These are phyloP conservation scores for Drosophila pectinifera DNA, from an alignment of 1,140 invertebrate genomes.

Conservation along the genomic window DNA sequence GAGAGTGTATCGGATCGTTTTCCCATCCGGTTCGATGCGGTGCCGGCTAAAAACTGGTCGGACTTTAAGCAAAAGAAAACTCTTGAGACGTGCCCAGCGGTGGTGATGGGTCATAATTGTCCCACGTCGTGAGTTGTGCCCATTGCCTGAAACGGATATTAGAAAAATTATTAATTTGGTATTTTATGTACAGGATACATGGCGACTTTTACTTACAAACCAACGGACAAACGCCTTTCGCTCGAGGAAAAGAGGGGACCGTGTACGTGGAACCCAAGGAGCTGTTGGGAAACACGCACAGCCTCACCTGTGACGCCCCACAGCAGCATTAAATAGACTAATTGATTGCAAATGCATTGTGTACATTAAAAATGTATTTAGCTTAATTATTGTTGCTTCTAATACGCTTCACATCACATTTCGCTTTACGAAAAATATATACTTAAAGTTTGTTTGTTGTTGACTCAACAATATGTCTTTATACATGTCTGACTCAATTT, in stretches of 20 bases:
- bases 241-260: constrained; percentile 74
- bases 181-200: constrained; percentile 60
- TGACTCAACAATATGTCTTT: not conserved
- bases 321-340: constrained; percentile 4
- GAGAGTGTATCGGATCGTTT: constrained; percentile 86
- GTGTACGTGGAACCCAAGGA: constrained; percentile 76
- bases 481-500: not conserved
- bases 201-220: constrained; percentile 85
- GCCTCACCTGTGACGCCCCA: constrained; percentile 30
- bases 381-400: constrained; percentile 15
- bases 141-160: rapidly evolving
- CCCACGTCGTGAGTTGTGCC: constrained; percentile 62
- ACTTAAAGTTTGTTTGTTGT: constrained; percentile 42
- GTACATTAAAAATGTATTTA: constrained; percentile 20
- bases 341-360: constrained; percentile 2
- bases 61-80: constrained; percentile 84
- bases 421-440: constrained; percentile 30
- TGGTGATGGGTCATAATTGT: constrained; percentile 82
- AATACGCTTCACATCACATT: constrained; percentile 21
- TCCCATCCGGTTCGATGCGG: constrained; percentile 85
- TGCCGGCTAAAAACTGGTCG: constrained; percentile 82
- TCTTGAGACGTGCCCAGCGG: constrained; percentile 28
- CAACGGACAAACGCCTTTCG: constrained; percentile 83
- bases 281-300: constrained; percentile 59
- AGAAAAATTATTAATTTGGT: not conserved